These are phyloP conservation scores for Myotis davidii DNA, from an alignment of 2,113 vertebrate genomes.

Conservation along the genomic window DNA sequence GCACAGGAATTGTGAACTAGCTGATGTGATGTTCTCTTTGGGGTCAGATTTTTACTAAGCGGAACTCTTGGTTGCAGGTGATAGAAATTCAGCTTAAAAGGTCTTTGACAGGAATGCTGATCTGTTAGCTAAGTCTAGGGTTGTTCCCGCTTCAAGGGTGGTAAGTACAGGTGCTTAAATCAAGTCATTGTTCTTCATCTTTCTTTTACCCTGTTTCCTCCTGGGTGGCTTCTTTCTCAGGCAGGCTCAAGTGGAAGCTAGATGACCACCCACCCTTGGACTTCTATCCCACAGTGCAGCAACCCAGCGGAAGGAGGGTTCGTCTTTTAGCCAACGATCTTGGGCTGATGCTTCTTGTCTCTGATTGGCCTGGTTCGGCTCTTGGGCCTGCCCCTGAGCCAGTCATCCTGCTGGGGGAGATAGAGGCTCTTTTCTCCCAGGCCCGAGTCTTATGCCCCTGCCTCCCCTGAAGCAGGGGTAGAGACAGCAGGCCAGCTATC, in stretches of 20 bases:
- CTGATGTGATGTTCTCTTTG: neutral
- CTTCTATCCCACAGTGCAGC: neutral
- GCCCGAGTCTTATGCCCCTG: neutral
- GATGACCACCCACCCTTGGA: neutral
- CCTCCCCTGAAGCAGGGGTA: neutral
- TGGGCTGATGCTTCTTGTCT: neutral
- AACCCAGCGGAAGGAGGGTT: too few species aligned
- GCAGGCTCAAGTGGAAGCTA: neutral
- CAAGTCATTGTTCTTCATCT: neutral
- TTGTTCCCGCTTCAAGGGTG: neutral
- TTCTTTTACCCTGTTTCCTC: neutral
- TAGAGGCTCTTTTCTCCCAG: neutral
- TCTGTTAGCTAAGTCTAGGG: neutral
- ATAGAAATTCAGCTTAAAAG: neutral
- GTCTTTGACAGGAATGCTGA: neutral
- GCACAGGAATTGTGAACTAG: neutral
- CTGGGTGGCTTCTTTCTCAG: neutral
- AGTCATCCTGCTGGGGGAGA: neutral
- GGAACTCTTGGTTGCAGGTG: neutral
- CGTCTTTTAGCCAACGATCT: neutral
- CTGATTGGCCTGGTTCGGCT: neutral
- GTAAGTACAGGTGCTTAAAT: neutral
- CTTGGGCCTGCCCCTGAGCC: neutral
- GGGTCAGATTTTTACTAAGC: conserved; percentile 35
- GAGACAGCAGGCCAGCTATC: neutral